phyloP scores from a whole-genome alignment of 2,797 vertebrate species.

The Enteromius viviparus region DNA sequence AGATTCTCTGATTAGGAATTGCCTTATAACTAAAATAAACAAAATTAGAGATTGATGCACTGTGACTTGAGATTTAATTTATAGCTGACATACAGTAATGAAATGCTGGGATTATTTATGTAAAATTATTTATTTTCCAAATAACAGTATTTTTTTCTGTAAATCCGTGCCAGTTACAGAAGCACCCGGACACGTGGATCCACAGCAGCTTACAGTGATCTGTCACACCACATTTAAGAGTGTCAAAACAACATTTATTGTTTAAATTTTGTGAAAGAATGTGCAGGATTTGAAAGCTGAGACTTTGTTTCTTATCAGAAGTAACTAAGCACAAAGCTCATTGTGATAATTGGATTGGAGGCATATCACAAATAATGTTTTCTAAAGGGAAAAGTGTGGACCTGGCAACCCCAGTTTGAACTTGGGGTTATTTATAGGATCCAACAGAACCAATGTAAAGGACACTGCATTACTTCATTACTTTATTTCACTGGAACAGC shows the following conservation, averaged over 20 bases:
- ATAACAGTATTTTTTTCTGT: background rate
- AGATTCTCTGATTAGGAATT: background rate
- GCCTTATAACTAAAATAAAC: background rate
- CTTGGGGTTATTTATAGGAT: background rate
- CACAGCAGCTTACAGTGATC: background rate
- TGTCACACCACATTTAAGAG: background rate
- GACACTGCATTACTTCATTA: background rate
- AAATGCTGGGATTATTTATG: background rate
- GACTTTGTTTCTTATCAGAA: background rate
- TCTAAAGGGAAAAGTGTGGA: background rate
- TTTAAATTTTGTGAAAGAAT: background rate
- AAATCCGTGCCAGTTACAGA: background rate
- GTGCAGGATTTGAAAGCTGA: background rate
- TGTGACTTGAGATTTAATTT: background rate
- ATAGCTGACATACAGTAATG: background rate
- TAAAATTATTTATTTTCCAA: background rate
- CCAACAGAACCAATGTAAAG: background rate
- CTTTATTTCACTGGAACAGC: background rate
- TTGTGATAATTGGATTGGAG: background rate
- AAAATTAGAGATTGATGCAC: background rate
- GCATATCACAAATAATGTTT: background rate
- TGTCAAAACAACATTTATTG: background rate
- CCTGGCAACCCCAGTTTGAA: background rate
- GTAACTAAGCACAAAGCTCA: background rate
- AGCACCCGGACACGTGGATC: background rate